These are phyloP conservation scores for Pachycephus smyrnensis DNA, from an alignment of 2,888 invertebrate genomes.

Conservation along the genomic window DNA sequence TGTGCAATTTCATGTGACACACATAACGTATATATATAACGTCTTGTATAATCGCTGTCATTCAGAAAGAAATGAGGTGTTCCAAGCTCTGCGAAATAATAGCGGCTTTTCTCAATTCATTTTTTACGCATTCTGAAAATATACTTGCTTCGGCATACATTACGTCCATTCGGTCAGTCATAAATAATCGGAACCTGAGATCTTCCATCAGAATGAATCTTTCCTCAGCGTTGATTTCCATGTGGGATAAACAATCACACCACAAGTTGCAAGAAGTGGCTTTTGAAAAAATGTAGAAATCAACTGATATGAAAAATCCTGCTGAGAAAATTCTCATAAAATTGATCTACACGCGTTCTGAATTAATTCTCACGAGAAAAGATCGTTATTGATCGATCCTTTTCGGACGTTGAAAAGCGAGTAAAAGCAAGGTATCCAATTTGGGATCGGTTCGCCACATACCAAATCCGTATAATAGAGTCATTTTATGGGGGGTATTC, in stretches of 20 bases:
- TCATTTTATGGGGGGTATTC: conserved; percentile 54
- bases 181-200: not conserved
- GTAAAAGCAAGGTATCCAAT: not conserved
- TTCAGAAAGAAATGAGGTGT: not conserved
- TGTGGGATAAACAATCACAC: not conserved
- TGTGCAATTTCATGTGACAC: not conserved
- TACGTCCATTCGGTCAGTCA: not conserved
- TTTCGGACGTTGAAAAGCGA: not conserved
- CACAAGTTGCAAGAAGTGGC: not conserved
- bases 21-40: not conserved
- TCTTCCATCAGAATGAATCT: not conserved
- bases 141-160: not conserved
- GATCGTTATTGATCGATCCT: not conserved
- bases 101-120: not conserved
- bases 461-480: conserved; percentile 52
- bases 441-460: not conserved
- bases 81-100: not conserved
- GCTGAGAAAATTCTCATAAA: not conserved
- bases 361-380: not conserved
- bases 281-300: not conserved
- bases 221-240: not conserved
- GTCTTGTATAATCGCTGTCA: not conserved
- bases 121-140: not conserved
- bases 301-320: not conserved
- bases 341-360: not conserved